A percentile compares a stretch with the other conserved stretches of the same genome.
Conservation (phyloP, 2,797 vertebrate genomes). For the Naso thynnoides region DNA sequence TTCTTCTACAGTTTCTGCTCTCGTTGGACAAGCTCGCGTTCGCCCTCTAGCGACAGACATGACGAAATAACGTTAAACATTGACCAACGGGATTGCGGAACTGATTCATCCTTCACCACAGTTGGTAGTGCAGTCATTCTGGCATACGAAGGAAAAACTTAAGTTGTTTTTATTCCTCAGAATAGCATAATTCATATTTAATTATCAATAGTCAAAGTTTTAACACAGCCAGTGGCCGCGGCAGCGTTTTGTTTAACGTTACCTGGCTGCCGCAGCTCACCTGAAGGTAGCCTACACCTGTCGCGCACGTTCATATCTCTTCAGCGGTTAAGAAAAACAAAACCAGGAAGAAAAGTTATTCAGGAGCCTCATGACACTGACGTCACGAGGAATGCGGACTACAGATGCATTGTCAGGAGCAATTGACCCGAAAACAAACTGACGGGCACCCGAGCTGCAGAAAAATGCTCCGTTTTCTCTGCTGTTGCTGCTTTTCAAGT, state of each 20-base stretch:
- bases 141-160: neutral
- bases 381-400: conserved; percentile 68
- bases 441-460: conserved; percentile 26
- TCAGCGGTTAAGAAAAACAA: neutral
- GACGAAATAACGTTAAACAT: neutral
- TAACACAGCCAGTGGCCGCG: neutral
- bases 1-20: conserved; percentile 19
- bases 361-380: conserved; percentile 71
- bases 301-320: neutral
- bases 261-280: conserved; percentile 17
- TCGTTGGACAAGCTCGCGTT: neutral
- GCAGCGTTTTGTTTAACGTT: neutral
- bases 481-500: conserved; percentile 64
- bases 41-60: conserved; percentile 18
- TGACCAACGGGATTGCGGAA: neutral
- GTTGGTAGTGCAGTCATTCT: too few species aligned
- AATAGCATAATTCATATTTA: rapidly evolving
- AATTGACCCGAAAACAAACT: conserved; percentile 67
- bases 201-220: rapidly evolving
- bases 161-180: rapidly evolving
- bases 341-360: conserved; percentile 57
- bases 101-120: neutral
- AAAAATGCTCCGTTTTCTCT: conserved; percentile 73
- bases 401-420: conserved; percentile 55
- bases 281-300: conserved; percentile 48